Percentiles rank a stretch among this genome's conserved stretches.
These are phyloP conservation scores for Panthera leo DNA, from an alignment of 2,113 vertebrate species.

Conservation along the genomic window DNA sequence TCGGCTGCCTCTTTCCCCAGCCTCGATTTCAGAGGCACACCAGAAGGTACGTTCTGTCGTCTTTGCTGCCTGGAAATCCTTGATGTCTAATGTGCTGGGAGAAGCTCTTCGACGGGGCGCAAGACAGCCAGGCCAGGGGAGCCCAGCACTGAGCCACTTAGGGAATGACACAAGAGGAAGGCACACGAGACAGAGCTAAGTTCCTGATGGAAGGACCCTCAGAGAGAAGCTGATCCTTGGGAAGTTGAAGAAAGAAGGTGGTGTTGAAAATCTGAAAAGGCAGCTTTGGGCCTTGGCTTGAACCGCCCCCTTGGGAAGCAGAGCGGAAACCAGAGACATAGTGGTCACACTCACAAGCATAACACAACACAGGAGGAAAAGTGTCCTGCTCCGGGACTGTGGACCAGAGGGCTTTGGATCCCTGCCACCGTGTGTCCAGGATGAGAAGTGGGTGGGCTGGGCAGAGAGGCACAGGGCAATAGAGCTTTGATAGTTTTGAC, in stretches of 20 bases:
- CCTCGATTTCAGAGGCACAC: slow-evolving; percentile 72
- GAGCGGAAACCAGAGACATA: not conserved
- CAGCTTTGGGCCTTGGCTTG: not conserved
- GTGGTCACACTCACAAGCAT: not conserved
- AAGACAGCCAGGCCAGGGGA: not conserved
- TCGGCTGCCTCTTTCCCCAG: slow-evolving; percentile 36
- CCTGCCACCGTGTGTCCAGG: not conserved
- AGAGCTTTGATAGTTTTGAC: not conserved
- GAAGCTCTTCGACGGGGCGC: not conserved
- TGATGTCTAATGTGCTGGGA: slow-evolving; percentile 45
- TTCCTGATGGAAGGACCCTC: not conserved
- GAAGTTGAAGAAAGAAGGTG: not conserved
- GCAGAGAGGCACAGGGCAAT: not conserved
- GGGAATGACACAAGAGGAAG: not conserved
- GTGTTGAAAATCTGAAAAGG: not conserved
- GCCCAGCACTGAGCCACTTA: not conserved
- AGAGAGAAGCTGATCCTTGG: not conserved
- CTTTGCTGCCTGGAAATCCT: slow-evolving; percentile 67
- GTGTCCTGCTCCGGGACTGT: not conserved
- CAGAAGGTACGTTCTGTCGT: not conserved
- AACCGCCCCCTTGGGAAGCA: not conserved
- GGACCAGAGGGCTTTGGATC: not conserved
- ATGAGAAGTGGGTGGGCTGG: not conserved
- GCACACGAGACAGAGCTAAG: fast-evolving
- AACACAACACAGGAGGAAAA: not conserved